Conservation (phyloP, 2,888 invertebrate species). For the Germaria angustata region DNA sequence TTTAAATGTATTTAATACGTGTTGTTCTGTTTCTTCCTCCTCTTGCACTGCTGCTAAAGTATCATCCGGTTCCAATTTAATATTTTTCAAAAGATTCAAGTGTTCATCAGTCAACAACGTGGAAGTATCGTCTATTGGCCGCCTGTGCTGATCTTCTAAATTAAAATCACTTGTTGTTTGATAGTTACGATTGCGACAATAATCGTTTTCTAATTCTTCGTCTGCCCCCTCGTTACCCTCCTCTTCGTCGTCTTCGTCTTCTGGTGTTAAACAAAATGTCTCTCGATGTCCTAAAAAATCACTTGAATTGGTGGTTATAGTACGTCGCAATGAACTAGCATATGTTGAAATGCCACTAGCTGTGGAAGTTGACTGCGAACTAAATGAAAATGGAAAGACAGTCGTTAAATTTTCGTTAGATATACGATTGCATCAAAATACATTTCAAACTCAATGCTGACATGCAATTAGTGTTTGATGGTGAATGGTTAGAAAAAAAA, state of each 20-base stretch:
- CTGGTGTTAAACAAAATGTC: slow-evolving; percentile 79
- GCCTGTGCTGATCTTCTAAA: slow-evolving; percentile 48
- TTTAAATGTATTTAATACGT: slow-evolving; percentile 29
- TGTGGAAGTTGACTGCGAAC: slow-evolving; percentile 79
- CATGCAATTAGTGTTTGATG: slow-evolving; percentile 60
- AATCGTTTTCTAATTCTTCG: slow-evolving; percentile 42
- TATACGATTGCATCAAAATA: neutral
- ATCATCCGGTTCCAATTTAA: slow-evolving; percentile 54
- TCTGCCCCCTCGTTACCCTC: slow-evolving; percentile 60
- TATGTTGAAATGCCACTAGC: slow-evolving; percentile 80
- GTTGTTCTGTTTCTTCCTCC: neutral
- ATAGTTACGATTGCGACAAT: slow-evolving; percentile 17
- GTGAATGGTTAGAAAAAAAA: slow-evolving; percentile 40
- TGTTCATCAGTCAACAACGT: slow-evolving; percentile 53
- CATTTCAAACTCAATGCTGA: slow-evolving; percentile 16
- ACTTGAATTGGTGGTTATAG: slow-evolving; percentile 79
- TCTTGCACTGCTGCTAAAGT: slow-evolving; percentile 5
- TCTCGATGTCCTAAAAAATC: slow-evolving; percentile 80
- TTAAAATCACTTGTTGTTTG: slow-evolving; percentile 32
- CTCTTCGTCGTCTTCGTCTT: slow-evolving; percentile 72
- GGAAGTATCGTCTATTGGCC: slow-evolving; percentile 13
- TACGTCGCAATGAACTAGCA: slow-evolving; percentile 79
- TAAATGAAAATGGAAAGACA: slow-evolving; percentile 54
- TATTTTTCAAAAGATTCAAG: slow-evolving; percentile 61
- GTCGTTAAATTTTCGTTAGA: neutral